Percentiles rank a stretch among this genome's conserved stretches.
Conservation (phyloP, 2,797 vertebrate species). For the Perodicticus potto region DNA sequence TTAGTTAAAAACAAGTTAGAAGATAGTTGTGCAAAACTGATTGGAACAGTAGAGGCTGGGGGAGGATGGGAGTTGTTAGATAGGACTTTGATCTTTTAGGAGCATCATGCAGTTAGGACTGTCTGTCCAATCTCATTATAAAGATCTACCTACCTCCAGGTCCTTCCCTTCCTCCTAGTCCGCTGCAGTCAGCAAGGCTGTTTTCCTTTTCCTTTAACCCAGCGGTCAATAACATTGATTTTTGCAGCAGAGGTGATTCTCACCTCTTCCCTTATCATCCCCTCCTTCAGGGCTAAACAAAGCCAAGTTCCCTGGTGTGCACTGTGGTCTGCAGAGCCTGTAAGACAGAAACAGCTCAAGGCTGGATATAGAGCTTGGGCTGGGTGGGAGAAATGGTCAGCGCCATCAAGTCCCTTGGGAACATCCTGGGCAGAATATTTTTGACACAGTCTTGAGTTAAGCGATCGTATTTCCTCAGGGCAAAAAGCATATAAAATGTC, state of each 20-base stretch:
- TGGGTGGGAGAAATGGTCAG: background rate
- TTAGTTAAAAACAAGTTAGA: slow-evolving; percentile 10
- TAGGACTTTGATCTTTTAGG: background rate
- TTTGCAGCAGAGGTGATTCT: slow-evolving; percentile 67
- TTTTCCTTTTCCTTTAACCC: slow-evolving; percentile 40
- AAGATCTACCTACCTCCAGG: background rate
- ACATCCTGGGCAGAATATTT: slow-evolving; percentile 48
- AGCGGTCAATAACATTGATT: slow-evolving; percentile 75
- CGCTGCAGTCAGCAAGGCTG: background rate
- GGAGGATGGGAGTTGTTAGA: background rate
- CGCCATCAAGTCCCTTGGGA: slow-evolving; percentile 18
- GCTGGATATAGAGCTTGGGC: slow-evolving; percentile 25
- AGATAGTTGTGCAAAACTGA: slow-evolving; percentile 15
- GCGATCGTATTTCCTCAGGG: slow-evolving; percentile 64
- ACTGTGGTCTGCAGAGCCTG: slow-evolving; percentile 1
- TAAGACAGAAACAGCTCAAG: slow-evolving; percentile 64
- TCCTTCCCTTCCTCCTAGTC: background rate
- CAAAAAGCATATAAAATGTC: slow-evolving; percentile 25
- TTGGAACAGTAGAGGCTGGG: background rate
- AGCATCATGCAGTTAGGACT: background rate
- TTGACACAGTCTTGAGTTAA: slow-evolving; percentile 45
- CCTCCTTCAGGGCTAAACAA: slow-evolving; percentile 75
- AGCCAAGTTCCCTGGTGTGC: slow-evolving; percentile 14
- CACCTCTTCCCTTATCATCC: slow-evolving; percentile 76
- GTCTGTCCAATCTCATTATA: background rate